Base-by-base conservation (phyloP, 2,797 vertebrate species). In the Threskiornis aethiopicus region DNA sequence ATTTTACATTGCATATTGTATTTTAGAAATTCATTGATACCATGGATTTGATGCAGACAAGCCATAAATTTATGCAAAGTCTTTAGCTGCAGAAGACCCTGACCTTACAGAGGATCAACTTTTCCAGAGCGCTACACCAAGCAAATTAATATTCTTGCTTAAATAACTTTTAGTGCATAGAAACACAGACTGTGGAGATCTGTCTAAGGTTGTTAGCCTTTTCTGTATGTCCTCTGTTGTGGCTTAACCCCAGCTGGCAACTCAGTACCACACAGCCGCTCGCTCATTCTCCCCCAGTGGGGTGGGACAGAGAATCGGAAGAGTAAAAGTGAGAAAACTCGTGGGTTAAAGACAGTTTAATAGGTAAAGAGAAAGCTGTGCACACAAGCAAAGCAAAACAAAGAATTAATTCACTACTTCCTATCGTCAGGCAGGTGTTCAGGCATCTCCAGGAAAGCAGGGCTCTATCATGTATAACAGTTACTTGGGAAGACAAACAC, bases 61-160 rank as follows among this genome's bases (percentile, higher is more conserved):
- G 35, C 11, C 42, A 15, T 88, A 81, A 88, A 62, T 85, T 92
- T 93, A 94, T 92, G 83, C 44, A 83, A 89, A 96, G 51, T 88
- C 71, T 94, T 91, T 33, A 89, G 72, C 46, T 96, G 78, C 76
- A 90, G 46, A 86, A 87, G 47, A 78, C 66, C 37, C 33, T 80
- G 83, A 83, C 59, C 89, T 92, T 81, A 75, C 31, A 81, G 90
- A 93, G 22, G 93, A 92, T 91, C 73, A 76, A 19, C 35, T 80
- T 88, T 94, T 72, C 71, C 69, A 37, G 46, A 62, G 13, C 39
- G 7, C 6, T 72, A 44, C 51, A 52, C 47, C 17, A 59, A 83
- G 51, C 2, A 90, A 77, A 80, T 82, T 83, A 89, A 90, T 78
- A 52, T 7, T 49, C 25, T 76, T 93, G 28, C n/a, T 90, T 84